Evolutionary conservation across 2,888 invertebrate species (phyloP), one percentile per base, ranked within the genome.

Genomic region (Diogma glabrata): DNA sequence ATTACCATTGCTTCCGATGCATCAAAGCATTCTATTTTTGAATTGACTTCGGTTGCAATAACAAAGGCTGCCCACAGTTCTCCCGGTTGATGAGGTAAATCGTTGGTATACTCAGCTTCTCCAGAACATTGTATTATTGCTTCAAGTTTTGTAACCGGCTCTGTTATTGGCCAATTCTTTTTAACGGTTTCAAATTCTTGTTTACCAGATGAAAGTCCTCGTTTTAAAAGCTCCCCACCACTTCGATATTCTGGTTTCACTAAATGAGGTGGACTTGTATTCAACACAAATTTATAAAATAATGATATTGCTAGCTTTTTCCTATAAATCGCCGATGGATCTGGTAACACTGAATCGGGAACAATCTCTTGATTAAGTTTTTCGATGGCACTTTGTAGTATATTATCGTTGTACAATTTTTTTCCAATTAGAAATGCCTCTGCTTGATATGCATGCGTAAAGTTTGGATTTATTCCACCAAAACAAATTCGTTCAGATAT

Each of bases 131-230:
- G 81, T 16, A 73, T 64, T 8, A 71, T 56, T 1, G 77, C 76
- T 62, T 80, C 81, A 3, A 79, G 51, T 64, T 84, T 84, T 2
- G 74, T 71, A 14, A 83, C 62, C 1, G 83, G 79, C 62, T 83
- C 64, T 51, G 75, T 78, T 20, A 83, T 58, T n/a, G n/a, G n/a
- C n/a, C n/a, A n/a, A n/a, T n/a, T n/a, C n/a, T n/a, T n/a, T n/a
- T n/a, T n/a, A n/a, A n/a, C n/a, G 0, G 82, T 83, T 49, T 84
- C 82, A 62, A 76, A 89, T 30, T 71, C 72, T 65, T 88, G 87
- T 5, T 70, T 73, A 2, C 83, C 87, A 17, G 75, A 75, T 0
- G 87, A 87, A 2, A 80, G 63, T 1, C 72, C 73, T 28, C 89
- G 75, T 50, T 77, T 72, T 4, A 86, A 65, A 3, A 73, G 63